Evolutionary conservation across 2,888 invertebrate species (phyloP).

Genomic region (Dolomedes plantarius): DNA sequence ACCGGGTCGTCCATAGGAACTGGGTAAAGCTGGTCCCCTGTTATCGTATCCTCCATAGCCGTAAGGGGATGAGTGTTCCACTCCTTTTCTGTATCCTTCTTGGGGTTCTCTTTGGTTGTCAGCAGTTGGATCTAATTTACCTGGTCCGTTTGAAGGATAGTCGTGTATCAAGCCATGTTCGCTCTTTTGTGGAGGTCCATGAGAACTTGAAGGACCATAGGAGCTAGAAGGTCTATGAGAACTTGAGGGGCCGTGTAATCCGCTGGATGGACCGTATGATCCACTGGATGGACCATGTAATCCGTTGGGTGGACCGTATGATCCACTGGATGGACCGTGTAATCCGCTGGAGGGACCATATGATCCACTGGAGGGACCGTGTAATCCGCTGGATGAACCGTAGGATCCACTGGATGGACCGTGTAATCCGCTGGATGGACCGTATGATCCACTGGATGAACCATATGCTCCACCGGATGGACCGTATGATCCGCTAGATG

Average conservation of each 20-base stretch:
- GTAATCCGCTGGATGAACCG: neutral
- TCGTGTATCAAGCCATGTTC: conserved; percentile 54
- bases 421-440: neutral
- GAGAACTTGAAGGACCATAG: neutral
- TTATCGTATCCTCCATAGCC: conserved; percentile 51
- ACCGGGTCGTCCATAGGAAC: conserved; percentile 13
- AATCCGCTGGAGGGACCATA: neutral
- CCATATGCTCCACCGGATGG: neutral
- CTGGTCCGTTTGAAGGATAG: conserved; percentile 45
- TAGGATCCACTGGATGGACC: neutral
- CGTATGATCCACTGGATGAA: neutral
- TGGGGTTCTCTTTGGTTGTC: neutral
- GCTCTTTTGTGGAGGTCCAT: conserved; percentile 21
- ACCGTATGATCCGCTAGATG: neutral
- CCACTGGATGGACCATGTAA: neutral
- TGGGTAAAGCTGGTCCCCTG: conserved; percentile 48
- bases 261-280: neutral
- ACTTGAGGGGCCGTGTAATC: neutral
- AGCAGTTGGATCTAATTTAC: conserved; percentile 25
- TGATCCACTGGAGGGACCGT: neutral
- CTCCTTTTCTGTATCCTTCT: conserved; percentile 34
- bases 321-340: neutral
- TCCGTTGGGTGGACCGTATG: neutral
- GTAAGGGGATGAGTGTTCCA: conserved; percentile 36
- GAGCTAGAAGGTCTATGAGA: neutral